Base-by-base conservation (phyloP, 2,113 vertebrate genomes). In the Cebus imitator region DNA sequence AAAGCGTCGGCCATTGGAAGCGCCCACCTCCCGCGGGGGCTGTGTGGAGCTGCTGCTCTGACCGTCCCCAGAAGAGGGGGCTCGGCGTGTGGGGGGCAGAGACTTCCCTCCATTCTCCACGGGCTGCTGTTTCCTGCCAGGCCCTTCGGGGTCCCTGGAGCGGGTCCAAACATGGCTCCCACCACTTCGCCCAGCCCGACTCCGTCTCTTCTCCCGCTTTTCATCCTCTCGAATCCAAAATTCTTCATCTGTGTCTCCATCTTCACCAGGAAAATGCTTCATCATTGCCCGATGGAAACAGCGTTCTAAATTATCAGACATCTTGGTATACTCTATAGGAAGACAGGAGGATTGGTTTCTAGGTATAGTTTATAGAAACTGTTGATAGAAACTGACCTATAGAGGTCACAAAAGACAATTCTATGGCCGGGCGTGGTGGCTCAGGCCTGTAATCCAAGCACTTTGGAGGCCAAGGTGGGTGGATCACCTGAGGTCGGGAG, bases 241-340 rank as follows among this genome's bases (percentile, higher is more conserved):
- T 87, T 99, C 99, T 75, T 99, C 99, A n/a, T 99, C 99, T 0
- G 99, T 99, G 98, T 99, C 99, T 5, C 99, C 99, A 9, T 99
- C 99, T 98, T 99, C 99, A 1, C 99, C 99, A 57, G 99, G 99
- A 91, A 99, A 99, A 97, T 99, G 99, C 98, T 99, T 99, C 66
- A 99, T 98, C 98, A 99, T 98, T 1, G 99, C 99, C 82, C 99
- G 99, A 98, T 99, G 99, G 96, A 99, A 99, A 98, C 99, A 99
- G 40, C 99, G 98, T 84, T 99, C 99, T 68, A 99, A 98, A 90
- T 99, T 99, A 97, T 99, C 99, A 0, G 99, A 99, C 99, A 99
- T 99, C 98, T 99, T 99, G 13, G 99, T 99, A 97, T 99, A 99
- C 50, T 99, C 99, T 99, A 98, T 35, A 61, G 66, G 92, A 81